Evolutionary conservation across 2,797 vertebrate genomes (phyloP), one percentile per base, ranked within the genome.

Genomic region (Sebastes kiyomatsui): DNA sequence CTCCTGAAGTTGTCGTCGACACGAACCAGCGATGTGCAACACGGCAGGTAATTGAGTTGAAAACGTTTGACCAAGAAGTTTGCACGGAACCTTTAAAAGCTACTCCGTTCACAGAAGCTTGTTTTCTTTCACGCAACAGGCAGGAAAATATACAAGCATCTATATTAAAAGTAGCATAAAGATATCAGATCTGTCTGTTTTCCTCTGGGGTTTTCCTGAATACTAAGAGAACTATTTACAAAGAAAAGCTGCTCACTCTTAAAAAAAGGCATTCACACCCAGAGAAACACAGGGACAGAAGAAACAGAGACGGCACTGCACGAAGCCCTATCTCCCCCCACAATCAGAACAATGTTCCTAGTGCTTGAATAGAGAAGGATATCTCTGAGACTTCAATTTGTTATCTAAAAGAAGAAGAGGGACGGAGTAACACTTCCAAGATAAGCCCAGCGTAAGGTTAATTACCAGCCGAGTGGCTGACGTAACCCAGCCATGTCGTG

Each of bases 321-420:
- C 7, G 23, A 61, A 77, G 69, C 73, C 67, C 27, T 94, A 93
- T 94, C 92, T 90, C 72, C 66, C 67, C 56, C 73, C 62, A 76
- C 81, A 79, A 95, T 94, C 93, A 78, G 86, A 87, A 82, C 93
- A 92, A 92, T 94, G 92, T 95, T 96, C 93, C 89, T 77, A 79
- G 90, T 88, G 92, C 90, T 93, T 89, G 90, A 94, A 91, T 89
- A 90, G 90, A 91, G 86, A 85, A 69, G 79, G 89, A 91, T 94
- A 94, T 95, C 92, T 93, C 85, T 75, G 70, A 88, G 91, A 92
- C 93, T 95, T 93, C 91, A 94, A 93, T 94, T 91, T 94, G 92
- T 92, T 92, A 94, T 95, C 91, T 91, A 71, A 90, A 92, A 88
- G 90, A 90, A 92, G 86, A 90, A 83, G 86, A 74, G 73, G 88